Conservation (phyloP, 2,113 vertebrate genomes). For the Diphyllodes magnificus region DNA sequence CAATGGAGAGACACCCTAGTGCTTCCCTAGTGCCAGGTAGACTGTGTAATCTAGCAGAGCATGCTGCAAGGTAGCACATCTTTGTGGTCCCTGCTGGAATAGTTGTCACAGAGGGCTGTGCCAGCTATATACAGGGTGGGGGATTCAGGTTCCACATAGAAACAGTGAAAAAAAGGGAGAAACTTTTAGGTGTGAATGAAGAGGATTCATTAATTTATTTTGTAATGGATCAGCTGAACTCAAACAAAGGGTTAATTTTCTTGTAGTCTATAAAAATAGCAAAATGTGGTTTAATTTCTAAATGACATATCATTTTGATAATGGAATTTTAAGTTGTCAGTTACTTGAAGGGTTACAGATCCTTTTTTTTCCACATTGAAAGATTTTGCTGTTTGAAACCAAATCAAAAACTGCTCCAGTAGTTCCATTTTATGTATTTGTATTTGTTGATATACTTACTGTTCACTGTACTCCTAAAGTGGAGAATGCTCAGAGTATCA, state of each 20-base stretch:
- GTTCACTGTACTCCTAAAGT: neutral
- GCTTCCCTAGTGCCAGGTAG: neutral
- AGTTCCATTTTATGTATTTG: neutral
- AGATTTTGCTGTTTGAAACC: neutral
- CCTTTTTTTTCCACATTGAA: neutral
- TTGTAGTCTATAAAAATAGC: neutral
- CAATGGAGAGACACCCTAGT: fast-evolving
- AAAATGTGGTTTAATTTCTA: neutral
- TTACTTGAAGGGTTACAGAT: neutral
- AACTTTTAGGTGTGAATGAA: neutral
- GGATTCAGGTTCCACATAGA: neutral
- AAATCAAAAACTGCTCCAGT: neutral
- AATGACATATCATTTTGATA: neutral
- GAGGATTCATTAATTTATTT: neutral
- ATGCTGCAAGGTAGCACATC: neutral
- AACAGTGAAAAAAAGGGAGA: neutral
- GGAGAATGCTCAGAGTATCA: neutral
- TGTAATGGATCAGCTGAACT: neutral
- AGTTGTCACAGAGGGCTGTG: neutral
- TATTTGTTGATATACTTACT: neutral
- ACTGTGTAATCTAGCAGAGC: neutral
- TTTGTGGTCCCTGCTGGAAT: neutral
- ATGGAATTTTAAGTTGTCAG: neutral
- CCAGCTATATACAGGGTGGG: too few relatives aligned
- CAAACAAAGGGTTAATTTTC: neutral